Base-by-base conservation (phyloP, 2,113 vertebrate species). In the Pelusios castaneus region DNA sequence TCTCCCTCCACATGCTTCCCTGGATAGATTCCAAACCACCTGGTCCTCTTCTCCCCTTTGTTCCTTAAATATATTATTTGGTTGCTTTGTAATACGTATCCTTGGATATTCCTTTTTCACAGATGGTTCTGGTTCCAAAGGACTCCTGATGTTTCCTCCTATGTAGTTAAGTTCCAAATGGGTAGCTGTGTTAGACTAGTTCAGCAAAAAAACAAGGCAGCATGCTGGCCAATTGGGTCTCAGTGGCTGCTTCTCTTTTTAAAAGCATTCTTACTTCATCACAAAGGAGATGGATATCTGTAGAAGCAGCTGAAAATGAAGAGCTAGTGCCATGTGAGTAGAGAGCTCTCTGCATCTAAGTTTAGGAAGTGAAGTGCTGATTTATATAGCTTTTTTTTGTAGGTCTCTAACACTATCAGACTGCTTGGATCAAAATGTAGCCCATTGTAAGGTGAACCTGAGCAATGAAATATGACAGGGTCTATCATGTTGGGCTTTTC, bases 1-100 rank as follows among this genome's bases (percentile, higher is more conserved):
- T 82, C 80, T 52, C 73, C 90, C 87, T 87, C 80, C 63, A 63
- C 94, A 84, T 13, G 75, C 91, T 77, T 82, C 63, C 80, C 31
- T 96, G 94, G 77, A 27, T 90, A 87, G 22, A n/a, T 85, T 88
- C 94, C 95, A 93, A 88, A 80, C 84, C 52, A 91, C 91, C 89
- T 92, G 88, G 82, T 84, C 96, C 77, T 83, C 54, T 86, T 90
- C 25, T 29, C 70, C 77, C 34, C 58, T 41, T 78, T 80, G 24
- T 84, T 80, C 85, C 84, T 87, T 80, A 73, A 92, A 49, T 11
- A 10, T 79, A 49, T 80, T 79, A 49, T 80, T 56, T 77, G 83
- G 17, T 82, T 94, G 93, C 82, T 84, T 45, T 95, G 60, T 87
- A 86, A 45, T 19, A 4, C 16, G 1, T 82, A 67, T 81, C 83